Base-by-base conservation (phyloP, 2,888 invertebrate genomes). In the Andrena trimmerana region DNA sequence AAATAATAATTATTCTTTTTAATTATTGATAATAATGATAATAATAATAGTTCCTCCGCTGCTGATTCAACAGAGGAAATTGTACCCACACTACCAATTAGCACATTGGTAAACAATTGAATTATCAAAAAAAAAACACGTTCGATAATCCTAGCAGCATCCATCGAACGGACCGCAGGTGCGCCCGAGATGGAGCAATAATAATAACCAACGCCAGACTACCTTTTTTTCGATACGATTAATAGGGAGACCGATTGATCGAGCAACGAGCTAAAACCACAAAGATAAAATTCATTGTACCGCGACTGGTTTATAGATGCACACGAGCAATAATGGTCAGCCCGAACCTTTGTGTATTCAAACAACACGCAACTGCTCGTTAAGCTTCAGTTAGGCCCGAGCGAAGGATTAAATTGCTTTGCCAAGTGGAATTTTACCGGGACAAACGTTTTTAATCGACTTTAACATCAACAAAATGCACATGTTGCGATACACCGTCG, bases 351-450 rank as follows among this genome's bases (percentile, higher is more conserved):
- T 33, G 69, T 69, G 52, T 81, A 69, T 81, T 81, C 72, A 76
- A 76, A 76, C 66, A 83, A 81, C 76, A 63, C 52, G 62, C 65
- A 81, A 72, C 76, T 36, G 60, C 65, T 83, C 71, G 76, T 81
- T 81, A 83, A 65, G 60, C 24, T 24, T 62, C 13, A 33, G 7
- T 8, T 36, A 31, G 2, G 27, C 10, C 4, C 5, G 24, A 48
- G 10, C 33, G 52, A 81, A 83, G 60, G 52, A 52, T 50, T 52
- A 48, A 81, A 68, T 72, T 72, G 81, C 59, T 72, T 52, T 63
- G 6, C 33, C 70, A 65, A 82, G 67, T 67, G 76, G 57, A 50
- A 66, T 27, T 16, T 42, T 57, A 70, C 63, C 70, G 78, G 31
- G n/a, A 42, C 36, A 8, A 42, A 3, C 20, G 57, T 29, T 68